Conservation (phyloP, 2,797 vertebrate genomes). For the Coccyzus lansbergi region DNA sequence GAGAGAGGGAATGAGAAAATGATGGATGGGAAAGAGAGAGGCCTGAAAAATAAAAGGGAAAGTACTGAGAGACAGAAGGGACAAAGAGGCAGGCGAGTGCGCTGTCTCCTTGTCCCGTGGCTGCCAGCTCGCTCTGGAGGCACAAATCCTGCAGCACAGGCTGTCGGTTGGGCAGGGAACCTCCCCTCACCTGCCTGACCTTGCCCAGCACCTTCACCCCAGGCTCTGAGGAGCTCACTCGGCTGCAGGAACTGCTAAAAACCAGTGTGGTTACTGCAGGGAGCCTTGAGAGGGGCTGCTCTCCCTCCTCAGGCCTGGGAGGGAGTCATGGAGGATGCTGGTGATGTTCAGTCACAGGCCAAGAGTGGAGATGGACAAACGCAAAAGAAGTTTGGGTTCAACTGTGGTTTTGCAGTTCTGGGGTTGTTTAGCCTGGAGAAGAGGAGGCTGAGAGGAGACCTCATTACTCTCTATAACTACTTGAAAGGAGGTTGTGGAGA, state of each 20-base stretch:
- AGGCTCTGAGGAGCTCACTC: rapidly evolving
- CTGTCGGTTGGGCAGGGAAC: too few relatives aligned
- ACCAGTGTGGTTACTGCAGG: not conserved
- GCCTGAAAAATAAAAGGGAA: constrained; percentile 38
- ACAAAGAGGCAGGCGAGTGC: not conserved
- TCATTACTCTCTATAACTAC: too few relatives aligned
- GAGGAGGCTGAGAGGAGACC: too few relatives aligned
- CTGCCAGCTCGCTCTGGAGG: not conserved
- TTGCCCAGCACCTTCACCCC: too few relatives aligned
- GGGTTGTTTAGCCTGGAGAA: too few relatives aligned
- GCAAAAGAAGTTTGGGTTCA: too few relatives aligned
- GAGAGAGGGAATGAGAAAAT: constrained; percentile 76
- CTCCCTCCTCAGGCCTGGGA: not conserved
- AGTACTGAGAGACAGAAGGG: constrained; percentile 27
- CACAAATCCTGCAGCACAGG: too few relatives aligned
- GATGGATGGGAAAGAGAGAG: constrained; percentile 71
- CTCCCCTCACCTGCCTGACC: too few relatives aligned
- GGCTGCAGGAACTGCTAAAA: not conserved
- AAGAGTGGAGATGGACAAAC: not conserved
- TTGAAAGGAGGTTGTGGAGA: too few relatives aligned
- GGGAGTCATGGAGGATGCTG: not conserved
- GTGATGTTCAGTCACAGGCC: not conserved
- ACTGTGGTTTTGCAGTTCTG: too few relatives aligned
- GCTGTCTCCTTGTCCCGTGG: not conserved
- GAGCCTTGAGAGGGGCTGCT: not conserved